A percentile compares a stretch with the other conserved stretches of the same genome.
phyloP scores from a whole-genome alignment of 2,797 vertebrate species.

The Gallinago nigripennis region DNA sequence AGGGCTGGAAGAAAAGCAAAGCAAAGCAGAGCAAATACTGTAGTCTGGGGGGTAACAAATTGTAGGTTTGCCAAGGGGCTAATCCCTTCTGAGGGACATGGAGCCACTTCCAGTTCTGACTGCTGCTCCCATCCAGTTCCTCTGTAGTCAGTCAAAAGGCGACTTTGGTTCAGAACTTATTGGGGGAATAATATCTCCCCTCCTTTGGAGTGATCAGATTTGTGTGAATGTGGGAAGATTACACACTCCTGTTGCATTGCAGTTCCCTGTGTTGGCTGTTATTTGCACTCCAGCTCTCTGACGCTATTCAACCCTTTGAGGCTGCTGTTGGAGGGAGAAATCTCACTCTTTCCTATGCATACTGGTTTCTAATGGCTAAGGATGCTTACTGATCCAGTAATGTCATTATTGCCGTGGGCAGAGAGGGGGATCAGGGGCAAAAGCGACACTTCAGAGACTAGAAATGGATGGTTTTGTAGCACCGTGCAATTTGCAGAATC shows the following conservation, averaged over 20 bases:
- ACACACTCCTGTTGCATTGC: background rate
- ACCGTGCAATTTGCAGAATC: background rate
- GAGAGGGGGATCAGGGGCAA: background rate
- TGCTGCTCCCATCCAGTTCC: background rate
- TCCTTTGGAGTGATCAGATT: background rate
- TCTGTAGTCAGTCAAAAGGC: background rate
- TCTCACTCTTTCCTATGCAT: background rate
- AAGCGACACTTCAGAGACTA: background rate
- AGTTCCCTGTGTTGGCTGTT: background rate
- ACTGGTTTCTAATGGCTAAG: background rate
- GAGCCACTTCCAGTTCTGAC: background rate
- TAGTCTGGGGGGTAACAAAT: background rate
- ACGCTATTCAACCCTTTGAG: background rate
- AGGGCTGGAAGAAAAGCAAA: background rate
- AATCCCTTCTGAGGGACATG: background rate
- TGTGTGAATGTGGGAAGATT: background rate
- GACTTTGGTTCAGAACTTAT: background rate
- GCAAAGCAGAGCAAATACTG: background rate
- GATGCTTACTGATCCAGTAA: background rate
- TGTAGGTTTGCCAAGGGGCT: background rate
- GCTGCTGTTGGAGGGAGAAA: background rate
- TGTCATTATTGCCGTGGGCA: background rate
- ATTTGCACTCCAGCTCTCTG: background rate
- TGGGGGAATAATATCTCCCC: background rate
- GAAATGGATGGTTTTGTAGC: background rate